Base-by-base conservation (phyloP, 2,113 vertebrate species). In the Strix aluco region DNA sequence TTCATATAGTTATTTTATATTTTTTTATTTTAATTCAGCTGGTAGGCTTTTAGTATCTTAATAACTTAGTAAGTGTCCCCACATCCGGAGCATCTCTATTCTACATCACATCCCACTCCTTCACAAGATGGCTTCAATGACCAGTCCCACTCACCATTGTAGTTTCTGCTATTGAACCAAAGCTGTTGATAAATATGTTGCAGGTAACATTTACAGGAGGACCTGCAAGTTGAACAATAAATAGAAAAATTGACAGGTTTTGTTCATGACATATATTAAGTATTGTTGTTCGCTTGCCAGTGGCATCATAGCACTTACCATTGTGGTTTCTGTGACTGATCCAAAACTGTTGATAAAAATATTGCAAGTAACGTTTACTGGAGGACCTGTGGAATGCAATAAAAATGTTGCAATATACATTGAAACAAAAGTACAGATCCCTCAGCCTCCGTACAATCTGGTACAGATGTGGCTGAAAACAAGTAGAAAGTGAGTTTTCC, bases 141-240 rank as follows among this genome's bases (percentile, higher is more conserved):
- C 97, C 97, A 98, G 96, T 98, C 98, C 98, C 98, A 99, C 99
- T 99, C 99, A 99, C 99, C 99, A 99, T 99, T 97, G 99, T 99
- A 98, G 99, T 99, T 99, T 99, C 99, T 98, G 99, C 99, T 99
- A 99, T 99, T 98, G 99, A 99, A 99, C 99, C 99, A 99, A 99
- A 99, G 99, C 99, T 99, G 99, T 99, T 99, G 99, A 99, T 99
- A 99, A 99, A 99, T 99, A 99, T 99, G 99, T 99, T 99, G 98
- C 99, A 99, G 98, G 99, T 99, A 99, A 99, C 99, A 98, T 99
- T 99, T 98, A 99, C 99, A 98, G 99, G 99, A 98, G 99, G 98
- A 99, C 99, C 99, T 99, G 99, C 98, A 99, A 99, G 98, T 99
- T 99, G 98, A 98, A 99, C 98, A 98, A 99, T 98, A 99, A 98